These are phyloP conservation scores for Stichodactyla mertensii DNA, from an alignment of 64 coral and sea anemone genomes.

Conservation along the genomic window DNA sequence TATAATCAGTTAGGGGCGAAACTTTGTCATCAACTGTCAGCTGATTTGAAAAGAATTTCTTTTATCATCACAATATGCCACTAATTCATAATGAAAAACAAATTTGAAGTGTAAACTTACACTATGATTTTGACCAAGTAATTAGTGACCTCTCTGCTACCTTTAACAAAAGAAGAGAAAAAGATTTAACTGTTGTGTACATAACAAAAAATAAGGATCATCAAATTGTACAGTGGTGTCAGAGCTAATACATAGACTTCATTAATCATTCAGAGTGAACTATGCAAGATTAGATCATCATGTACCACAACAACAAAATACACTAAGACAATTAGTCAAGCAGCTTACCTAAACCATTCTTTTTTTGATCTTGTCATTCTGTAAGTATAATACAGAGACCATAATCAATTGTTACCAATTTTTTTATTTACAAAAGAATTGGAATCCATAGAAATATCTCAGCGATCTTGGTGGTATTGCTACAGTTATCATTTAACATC, in stretches of 20 bases:
- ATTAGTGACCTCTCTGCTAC: not conserved
- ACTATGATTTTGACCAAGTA: not conserved
- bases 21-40: constrained; percentile 21
- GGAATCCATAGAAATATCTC: not conserved
- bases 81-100: not conserved
- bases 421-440: not conserved
- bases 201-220: not conserved
- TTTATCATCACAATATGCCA: constrained; percentile 2
- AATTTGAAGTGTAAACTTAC: not conserved
- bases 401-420: not conserved
- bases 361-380: not conserved
- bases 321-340: no score
- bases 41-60: not conserved
- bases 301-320: not conserved
- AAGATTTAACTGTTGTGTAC: not conserved
- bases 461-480: constrained; percentile 41
- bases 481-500: constrained; percentile 17
- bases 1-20: constrained; percentile 22
- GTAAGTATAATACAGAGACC: not conserved
- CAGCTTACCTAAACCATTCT: no score
- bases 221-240: not conserved
- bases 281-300: not conserved
- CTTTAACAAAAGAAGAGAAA: not conserved
- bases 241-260: constrained; percentile 19
- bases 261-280: constrained; percentile 14